A percentile compares a stretch with the other conserved stretches of the same genome.
These are phyloP conservation scores for Bradynema listronoti DNA, from an alignment of 1,140 invertebrate species.

Conservation along the genomic window DNA sequence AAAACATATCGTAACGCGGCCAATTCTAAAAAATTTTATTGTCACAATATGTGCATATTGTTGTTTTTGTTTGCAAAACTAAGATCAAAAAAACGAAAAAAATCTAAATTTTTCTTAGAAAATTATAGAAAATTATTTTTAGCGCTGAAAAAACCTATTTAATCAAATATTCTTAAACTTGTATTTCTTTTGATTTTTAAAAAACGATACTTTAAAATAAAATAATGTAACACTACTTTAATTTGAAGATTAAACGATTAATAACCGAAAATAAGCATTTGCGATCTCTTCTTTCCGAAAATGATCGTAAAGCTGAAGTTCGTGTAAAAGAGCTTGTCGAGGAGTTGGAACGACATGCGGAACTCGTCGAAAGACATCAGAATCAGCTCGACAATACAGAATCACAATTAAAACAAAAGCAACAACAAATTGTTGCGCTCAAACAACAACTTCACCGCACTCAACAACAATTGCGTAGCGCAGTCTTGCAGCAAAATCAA, in stretches of 20 bases:
- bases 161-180: too few species aligned
- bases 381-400: constrained; percentile 19
- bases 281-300: constrained; percentile 19
- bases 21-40: too few species aligned
- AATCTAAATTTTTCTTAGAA: too few species aligned
- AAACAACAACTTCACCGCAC: background rate
- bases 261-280: constrained; percentile 37
- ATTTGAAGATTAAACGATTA: constrained; percentile 27
- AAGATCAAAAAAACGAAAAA: too few species aligned
- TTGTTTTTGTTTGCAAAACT: too few species aligned
- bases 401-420: constrained; percentile 4
- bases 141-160: too few species aligned
- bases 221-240: background rate
- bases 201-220: background rate
- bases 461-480: too few species aligned
- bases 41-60: too few species aligned
- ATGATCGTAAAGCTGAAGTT: constrained; percentile 18
- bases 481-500: too few species aligned
- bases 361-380: constrained; percentile 31
- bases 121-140: too few species aligned
- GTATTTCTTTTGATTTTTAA: too few species aligned
- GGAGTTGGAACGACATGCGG: constrained; percentile 38
- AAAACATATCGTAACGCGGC: too few species aligned
- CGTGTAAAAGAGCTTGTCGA: constrained; percentile 25
- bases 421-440: background rate